phyloP scores from a whole-genome alignment of 2,888 invertebrate genomes.

The Megamerina dolium region DNA sequence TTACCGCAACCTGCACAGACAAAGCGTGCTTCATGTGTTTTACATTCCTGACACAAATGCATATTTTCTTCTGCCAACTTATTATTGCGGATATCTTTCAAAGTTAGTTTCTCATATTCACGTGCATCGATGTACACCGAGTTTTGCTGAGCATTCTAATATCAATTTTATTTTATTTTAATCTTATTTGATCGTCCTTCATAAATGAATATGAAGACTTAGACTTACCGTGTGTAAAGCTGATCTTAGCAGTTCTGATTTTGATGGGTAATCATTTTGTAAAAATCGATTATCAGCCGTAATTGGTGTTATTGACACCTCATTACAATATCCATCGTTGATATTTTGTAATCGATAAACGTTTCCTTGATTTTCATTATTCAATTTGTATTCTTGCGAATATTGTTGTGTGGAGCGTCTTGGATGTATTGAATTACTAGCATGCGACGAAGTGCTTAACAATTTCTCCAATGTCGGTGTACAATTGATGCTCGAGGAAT shows the following conservation, averaged over 20 bases:
- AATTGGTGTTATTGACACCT: slow-evolving; percentile 11
- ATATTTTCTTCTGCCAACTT: neutral
- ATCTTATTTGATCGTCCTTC: no score
- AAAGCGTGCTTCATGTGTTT: slow-evolving; percentile 73
- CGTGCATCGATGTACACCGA: slow-evolving; percentile 1
- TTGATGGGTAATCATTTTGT: slow-evolving; percentile 2
- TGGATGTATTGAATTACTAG: neutral
- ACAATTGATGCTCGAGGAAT: slow-evolving; percentile 5
- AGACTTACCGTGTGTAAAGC: slow-evolving; percentile 7
- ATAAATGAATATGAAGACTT: no score
- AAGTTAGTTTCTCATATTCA: slow-evolving; percentile 3
- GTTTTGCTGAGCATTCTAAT: slow-evolving; percentile 6
- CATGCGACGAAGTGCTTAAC: slow-evolving; percentile 6
- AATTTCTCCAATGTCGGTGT: slow-evolving; percentile 12
- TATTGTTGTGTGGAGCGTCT: neutral
- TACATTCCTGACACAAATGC: slow-evolving; percentile 81
- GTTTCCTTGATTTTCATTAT: slow-evolving; percentile 7
- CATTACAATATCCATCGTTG: slow-evolving; percentile 8
- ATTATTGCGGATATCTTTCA: slow-evolving; percentile 2
- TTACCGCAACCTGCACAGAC: slow-evolving; percentile 86
- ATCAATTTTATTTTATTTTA: no score
- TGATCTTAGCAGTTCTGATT: slow-evolving; percentile 5
- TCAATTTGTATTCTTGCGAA: slow-evolving; percentile 10
- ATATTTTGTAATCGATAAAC: slow-evolving; percentile 6
- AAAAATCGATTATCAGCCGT: slow-evolving; percentile 6